Base-by-base conservation (phyloP, 2,113 vertebrate genomes). In the Seriola quinqueradiata region DNA sequence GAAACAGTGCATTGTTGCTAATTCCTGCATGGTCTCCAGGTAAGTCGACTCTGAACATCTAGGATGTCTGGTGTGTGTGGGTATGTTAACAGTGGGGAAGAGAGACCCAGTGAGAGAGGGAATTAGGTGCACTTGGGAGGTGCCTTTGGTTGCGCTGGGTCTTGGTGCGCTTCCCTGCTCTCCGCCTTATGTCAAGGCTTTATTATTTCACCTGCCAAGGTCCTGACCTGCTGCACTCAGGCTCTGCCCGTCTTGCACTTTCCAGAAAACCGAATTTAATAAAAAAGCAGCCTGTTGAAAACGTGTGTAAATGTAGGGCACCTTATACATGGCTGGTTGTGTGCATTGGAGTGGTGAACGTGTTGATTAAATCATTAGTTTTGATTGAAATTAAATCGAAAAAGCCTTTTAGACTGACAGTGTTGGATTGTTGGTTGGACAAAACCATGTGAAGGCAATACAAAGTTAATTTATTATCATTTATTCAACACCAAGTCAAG, bases 121-220 rank as follows among this genome's bases (percentile, higher is more conserved):
- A 89, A 89, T 82, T 69, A 86, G 85, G 71, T 82, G 84, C 78
- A 63, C 81, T 73, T 79, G 78, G 87, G 87, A 84, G 86, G 86
- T 74, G 81, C 87, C 75, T 77, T 67, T 77, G 80, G 85, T 79
- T 71, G 72, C 85, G 14, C 21, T 42, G 72, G 79, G 81, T 84
- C 83, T 32, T 83, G 83, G 83, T 61, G 87, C 48, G 90, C 87
- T 82, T 89, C 87, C 89, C 87, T 54, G 84, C 90, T 90, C 87
- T 82, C 87, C 71, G 79, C 91, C 92, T 84, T 92, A 91, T 92
- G 90, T 87, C 89, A 88, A 65, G 83, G 79, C 73, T 92, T 90
- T 91, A 89, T 92, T 87, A 80, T 85, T 83, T 77, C 81, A 82
- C 71, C 70, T 89, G 87, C 92, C 92, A 92, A 92, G 90, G 90